These are phyloP conservation scores for Cranoglanis bouderius DNA, from an alignment of 2,113 vertebrate genomes.

Conservation along the genomic window DNA sequence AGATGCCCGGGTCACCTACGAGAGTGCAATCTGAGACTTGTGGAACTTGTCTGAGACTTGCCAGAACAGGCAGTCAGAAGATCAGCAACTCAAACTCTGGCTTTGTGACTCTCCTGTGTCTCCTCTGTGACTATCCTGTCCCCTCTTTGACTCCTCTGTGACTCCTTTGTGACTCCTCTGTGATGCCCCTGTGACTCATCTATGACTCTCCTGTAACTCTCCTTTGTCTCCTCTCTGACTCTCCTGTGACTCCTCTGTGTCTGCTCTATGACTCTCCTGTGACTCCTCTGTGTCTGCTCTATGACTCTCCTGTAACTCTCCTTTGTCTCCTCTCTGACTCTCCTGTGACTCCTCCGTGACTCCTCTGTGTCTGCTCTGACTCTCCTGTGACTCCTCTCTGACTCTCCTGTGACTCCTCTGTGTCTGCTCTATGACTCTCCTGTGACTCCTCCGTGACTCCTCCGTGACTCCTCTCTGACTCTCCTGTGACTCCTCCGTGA, in stretches of 20 bases:
- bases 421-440: neutral
- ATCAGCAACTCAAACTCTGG: neutral
- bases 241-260: neutral
- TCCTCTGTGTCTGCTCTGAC: neutral
- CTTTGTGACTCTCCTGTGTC: neutral
- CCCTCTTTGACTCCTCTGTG: neutral
- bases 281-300: neutral
- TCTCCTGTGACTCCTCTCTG: neutral
- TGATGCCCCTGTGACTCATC: neutral
- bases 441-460: neutral
- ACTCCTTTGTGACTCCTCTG: neutral
- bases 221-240: neutral
- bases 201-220: neutral
- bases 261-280: neutral
- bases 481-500: neutral
- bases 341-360: neutral
- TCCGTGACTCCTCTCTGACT: neutral
- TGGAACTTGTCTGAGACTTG: neutral
- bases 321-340: neutral
- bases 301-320: neutral
- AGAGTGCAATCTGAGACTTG: slow-evolving; percentile 72
- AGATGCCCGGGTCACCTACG: slow-evolving; percentile 70
- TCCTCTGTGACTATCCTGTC: neutral
- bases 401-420: neutral
- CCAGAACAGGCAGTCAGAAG: neutral